Evolutionary conservation across 1,140 invertebrate genomes (phyloP).

Genomic region (Megalopta genalis): DNA sequence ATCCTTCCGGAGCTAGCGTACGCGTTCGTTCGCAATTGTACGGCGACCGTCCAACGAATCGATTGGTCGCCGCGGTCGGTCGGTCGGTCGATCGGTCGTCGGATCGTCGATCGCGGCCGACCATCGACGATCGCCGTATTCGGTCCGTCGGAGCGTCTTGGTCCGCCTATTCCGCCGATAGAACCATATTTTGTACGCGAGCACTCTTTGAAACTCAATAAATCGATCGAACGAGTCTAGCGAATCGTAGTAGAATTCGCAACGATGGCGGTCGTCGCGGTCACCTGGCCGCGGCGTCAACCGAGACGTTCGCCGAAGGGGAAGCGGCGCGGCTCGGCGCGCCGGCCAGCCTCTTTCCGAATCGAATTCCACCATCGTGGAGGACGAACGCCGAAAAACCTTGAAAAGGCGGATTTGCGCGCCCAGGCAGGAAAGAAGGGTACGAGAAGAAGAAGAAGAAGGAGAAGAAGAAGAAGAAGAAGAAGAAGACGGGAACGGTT

Average conservation of each 20-base stretch:
- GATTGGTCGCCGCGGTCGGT: neutral
- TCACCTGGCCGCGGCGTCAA: too few species aligned
- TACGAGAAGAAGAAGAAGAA: constrained; percentile 9
- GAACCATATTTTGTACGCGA: constrained; percentile 1
- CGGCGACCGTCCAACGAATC: neutral
- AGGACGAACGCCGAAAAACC: neutral
- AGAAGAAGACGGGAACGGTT: constrained; percentile 7
- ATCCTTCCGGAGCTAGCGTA: neutral
- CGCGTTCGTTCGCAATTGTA: neutral
- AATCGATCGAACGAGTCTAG: neutral
- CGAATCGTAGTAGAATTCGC: neutral
- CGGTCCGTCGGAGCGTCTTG: too few species aligned
- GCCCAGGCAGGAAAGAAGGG: neutral
- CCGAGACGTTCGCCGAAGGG: too few species aligned
- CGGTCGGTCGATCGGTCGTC: too few species aligned
- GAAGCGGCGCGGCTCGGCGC: too few species aligned
- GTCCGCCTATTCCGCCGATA: neutral
- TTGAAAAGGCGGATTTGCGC: constrained; percentile 19
- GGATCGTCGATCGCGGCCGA: too few species aligned
- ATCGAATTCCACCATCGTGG: neutral
- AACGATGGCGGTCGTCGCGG: too few species aligned
- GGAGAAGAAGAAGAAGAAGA: too few species aligned
- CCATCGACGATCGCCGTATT: neutral
- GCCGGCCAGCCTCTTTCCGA: neutral
- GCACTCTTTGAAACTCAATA: neutral